Base-by-base conservation (phyloP, 2,113 vertebrate species). In the Puffinus mauretanicus region DNA sequence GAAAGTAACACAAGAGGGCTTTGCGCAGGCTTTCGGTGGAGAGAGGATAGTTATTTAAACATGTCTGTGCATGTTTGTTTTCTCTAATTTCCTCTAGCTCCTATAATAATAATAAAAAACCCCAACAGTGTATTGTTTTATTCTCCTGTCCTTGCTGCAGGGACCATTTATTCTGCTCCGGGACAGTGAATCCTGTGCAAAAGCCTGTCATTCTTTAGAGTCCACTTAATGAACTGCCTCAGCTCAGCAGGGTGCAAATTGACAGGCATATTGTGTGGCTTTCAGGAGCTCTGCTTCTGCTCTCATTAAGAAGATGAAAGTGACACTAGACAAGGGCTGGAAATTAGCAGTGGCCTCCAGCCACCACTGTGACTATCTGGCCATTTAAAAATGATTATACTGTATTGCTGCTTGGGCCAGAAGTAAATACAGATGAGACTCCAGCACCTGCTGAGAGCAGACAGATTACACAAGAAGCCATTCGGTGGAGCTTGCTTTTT, bases 291-390 rank as follows among this genome's bases (percentile, higher is more conserved):
- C 51, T 89, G 90, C 76, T 55, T 65, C 82, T 94, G 57, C 64
- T 60, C 88, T 97, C 94, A 64, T 97, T 97, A 96, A 29, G 80
- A 82, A 79, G 82, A 84, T 87, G 75, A 93, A 96, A 90, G 83
- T 60, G 79, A 60, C 71, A 36, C 70, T 52, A 78, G 90, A 66
- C 13, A 29, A 93, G 78, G 82, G 89, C 89, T 95, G 84, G 82
- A 88, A 95, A 96, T 95, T 88, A 94, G 87, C 91, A 82, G 86
- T 70, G 82, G 91, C 94, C 87, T 93, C 70, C 82, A 91, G 83
- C 75, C 78, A 82, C 89, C 75, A 47, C 86, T 73, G 66, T 36
- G 75, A 82, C 89, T 96, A 80, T 93, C 89, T 83, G 96, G 82
- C 93, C 78, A 78, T 90, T 96, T 95, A 67, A 90, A 87, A 91